Evolutionary conservation across 2,888 invertebrate species (phyloP).

Genomic region (Exocentrus adspersus): DNA sequence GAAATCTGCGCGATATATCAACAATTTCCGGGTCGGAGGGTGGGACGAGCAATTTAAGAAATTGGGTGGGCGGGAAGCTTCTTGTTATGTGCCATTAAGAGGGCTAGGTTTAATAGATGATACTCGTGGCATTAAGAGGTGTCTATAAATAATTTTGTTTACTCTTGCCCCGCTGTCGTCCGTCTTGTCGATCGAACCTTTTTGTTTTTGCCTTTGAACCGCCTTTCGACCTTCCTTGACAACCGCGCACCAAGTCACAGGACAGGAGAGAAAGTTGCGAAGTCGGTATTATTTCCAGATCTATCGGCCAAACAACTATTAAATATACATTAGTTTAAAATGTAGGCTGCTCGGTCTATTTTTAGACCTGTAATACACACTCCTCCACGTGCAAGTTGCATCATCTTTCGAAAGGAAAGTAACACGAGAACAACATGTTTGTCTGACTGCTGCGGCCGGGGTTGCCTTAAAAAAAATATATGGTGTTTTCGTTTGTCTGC

Average conservation of each 20-base stretch:
- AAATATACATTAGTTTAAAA: constrained; percentile 24
- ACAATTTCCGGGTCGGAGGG: too few species aligned
- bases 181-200: too few species aligned
- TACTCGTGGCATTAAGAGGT: too few species aligned
- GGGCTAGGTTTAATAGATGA: too few species aligned
- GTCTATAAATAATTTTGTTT: too few species aligned
- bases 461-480: constrained; percentile 1
- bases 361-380: constrained; percentile 13
- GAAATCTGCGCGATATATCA: too few species aligned
- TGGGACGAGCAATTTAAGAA: too few species aligned
- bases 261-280: constrained; percentile 11
- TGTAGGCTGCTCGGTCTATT: constrained; percentile 22
- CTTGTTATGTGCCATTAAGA: too few species aligned
- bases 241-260: neutral
- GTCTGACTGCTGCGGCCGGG: neutral
- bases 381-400: constrained; percentile 22
- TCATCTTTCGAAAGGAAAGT: constrained; percentile 19
- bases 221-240: neutral
- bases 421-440: constrained; percentile 23
- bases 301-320: constrained; percentile 23
- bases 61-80: too few species aligned
- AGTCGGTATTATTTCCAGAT: constrained; percentile 13
- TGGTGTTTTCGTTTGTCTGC: neutral
- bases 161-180: too few species aligned
- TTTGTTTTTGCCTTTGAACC: too few species aligned